These are phyloP conservation scores for Clarias laeviceps DNA, from an alignment of 2,797 vertebrate genomes.

Conservation along the genomic window DNA sequence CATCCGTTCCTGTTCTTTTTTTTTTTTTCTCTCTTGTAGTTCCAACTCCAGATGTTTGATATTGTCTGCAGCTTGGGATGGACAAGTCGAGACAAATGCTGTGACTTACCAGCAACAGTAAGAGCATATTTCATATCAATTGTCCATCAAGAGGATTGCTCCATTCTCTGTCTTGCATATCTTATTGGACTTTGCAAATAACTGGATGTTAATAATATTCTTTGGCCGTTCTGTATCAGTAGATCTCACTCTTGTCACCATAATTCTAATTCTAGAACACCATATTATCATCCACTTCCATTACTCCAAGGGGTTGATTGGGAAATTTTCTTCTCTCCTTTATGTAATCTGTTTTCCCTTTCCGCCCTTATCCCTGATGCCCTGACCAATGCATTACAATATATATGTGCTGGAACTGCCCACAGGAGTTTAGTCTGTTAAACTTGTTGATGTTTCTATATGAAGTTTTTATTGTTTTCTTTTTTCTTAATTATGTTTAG, in stretches of 20 bases:
- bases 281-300: background rate
- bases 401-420: background rate
- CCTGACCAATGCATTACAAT: background rate
- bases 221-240: background rate
- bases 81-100: slow-evolving; percentile 97
- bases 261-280: background rate
- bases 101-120: slow-evolving; percentile 95
- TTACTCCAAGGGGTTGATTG: background rate
- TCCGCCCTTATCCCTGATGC: background rate
- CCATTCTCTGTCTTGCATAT: background rate
- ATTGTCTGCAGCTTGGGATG: slow-evolving; percentile 97
- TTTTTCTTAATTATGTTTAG: background rate
- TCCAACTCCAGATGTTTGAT: slow-evolving; percentile 99
- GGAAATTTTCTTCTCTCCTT: slow-evolving; percentile 15
- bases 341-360: background rate
- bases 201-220: background rate
- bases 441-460: background rate
- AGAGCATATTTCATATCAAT: slow-evolving; percentile 61
- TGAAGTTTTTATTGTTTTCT: background rate
- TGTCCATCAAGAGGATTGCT: slow-evolving; percentile 12
- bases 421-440: background rate
- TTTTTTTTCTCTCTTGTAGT: slow-evolving; percentile 72
- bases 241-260: background rate
- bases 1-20: slow-evolving; percentile 55
- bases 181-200: background rate